Base-by-base conservation (phyloP, 2,888 invertebrate species). In the Lymantria monacha region DNA sequence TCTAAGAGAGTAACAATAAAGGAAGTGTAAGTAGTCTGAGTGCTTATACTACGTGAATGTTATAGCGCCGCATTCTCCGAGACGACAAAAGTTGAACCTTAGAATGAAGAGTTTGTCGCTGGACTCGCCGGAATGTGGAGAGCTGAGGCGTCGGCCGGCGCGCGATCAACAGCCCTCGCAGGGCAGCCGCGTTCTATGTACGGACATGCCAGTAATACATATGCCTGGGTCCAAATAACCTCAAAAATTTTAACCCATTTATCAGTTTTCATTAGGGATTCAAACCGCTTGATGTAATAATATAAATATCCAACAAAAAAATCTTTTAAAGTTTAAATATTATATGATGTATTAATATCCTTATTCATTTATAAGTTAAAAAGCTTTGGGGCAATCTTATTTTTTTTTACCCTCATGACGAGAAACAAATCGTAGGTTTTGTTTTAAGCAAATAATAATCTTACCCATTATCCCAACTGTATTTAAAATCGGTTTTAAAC, bases 21-120 rank as follows among this genome's bases (percentile, higher is more conserved):
- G 53, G 57, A 57, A 54, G 57, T 72, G 81, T 79, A 70, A 75
- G 67, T 49, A 59, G 41, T 30, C 51, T 61, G 48, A 63, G 72
- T 76, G 79, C 81, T 88, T 76, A 87, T 84, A 74, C 73, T 81
- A 74, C 74, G 72, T 85, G 69, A 70, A 81, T 90, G 82, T 90
- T 91, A 87, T 94, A 97, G 97, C 97, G 83, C 98, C 97, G 72
- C 98, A 98, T 91, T 98, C 98, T 87, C 98, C 98, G 78, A 95
- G 98, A 82, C 95, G 97, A 60, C 97, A 98, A 93, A 97, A 98
- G 93, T 93, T 98, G 91, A 98, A 98, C 92, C 95, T 98, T 87
- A 95, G 98, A 84, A 98, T 98, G 98, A 98, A 99, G 94, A 98
- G 98, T 84, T 94, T 98, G 74, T 98, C 98, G 59, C 92, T 98